Evolutionary conservation across 2,888 invertebrate species (phyloP).

Genomic region (Antheraea yamamai): DNA sequence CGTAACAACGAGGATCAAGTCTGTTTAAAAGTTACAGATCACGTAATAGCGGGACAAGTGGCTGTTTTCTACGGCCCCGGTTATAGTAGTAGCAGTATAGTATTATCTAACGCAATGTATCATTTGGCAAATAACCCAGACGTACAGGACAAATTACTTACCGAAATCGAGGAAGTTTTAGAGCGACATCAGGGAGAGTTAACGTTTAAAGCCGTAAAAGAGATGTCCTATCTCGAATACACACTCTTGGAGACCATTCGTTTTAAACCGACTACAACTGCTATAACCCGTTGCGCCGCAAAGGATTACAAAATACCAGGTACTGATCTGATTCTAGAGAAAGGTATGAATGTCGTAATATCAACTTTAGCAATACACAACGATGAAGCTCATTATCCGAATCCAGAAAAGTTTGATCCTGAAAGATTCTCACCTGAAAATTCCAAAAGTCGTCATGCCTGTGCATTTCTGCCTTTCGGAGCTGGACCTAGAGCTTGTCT

Average conservation of each 20-base stretch:
- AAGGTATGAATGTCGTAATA: constrained; percentile 54
- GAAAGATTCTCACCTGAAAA: constrained; percentile 68
- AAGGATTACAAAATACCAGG: constrained; percentile 56
- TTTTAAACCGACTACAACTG: constrained; percentile 66
- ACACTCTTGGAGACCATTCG: constrained; percentile 50
- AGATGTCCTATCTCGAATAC: constrained; percentile 65
- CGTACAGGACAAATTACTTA: constrained; percentile 53
- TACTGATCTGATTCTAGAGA: constrained; percentile 52
- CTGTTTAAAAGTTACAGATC: constrained; percentile 45
- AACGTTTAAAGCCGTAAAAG: constrained; percentile 58
- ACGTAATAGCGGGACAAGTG: constrained; percentile 57
- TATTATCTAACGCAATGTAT: constrained; percentile 55
- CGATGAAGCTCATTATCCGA: constrained; percentile 66
- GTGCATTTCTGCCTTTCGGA: constrained; percentile 68
- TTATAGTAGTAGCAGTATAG: constrained; percentile 65
- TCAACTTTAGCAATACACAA: constrained; percentile 66
- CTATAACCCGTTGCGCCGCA: constrained; percentile 53
- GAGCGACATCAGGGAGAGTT: constrained; percentile 49
- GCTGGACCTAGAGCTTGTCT: constrained; percentile 68
- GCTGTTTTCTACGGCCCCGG: constrained; percentile 69
- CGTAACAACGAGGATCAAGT: constrained; percentile 26
- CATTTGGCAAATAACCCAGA: constrained; percentile 60
- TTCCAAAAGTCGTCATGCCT: constrained; percentile 48
- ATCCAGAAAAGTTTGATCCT: constrained; percentile 73
- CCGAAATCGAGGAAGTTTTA: constrained; percentile 54